Evolutionary conservation across 2,888 invertebrate species (phyloP).

Genomic region (Dolichomitus sp.): DNA sequence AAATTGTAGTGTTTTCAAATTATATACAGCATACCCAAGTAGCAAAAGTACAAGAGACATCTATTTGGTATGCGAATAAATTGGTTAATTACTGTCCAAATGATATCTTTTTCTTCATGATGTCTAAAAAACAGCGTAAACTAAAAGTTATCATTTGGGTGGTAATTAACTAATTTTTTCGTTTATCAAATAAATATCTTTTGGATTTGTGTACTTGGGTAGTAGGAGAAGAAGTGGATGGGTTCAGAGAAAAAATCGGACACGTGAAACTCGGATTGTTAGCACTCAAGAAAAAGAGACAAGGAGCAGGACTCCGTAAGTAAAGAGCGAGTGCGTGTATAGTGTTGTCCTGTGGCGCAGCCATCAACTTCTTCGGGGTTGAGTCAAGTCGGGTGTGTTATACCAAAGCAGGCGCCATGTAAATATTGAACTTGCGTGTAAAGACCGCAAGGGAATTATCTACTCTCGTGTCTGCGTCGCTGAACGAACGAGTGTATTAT

Average conservation of each 20-base stretch:
- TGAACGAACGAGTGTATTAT: constrained; percentile 25
- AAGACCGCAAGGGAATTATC: constrained; percentile 66
- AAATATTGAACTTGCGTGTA: constrained; percentile 70
- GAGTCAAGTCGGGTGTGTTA: constrained; percentile 29
- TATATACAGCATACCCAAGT: too few species aligned
- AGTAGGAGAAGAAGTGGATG: neutral
- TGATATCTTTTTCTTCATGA: too few species aligned
- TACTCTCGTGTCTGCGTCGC: constrained; percentile 50
- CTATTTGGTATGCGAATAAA: too few species aligned
- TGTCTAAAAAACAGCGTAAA: too few species aligned
- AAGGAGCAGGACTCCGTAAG: neutral
- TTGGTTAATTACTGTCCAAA: too few species aligned
- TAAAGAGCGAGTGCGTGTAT: neutral
- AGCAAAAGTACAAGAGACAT: too few species aligned
- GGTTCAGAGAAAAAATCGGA: neutral
- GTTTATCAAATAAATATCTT: too few species aligned
- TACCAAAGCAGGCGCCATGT: constrained; percentile 55
- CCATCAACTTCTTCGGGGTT: neutral
- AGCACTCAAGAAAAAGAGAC: constrained; percentile 20
- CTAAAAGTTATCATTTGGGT: too few species aligned
- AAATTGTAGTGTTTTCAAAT: too few species aligned
- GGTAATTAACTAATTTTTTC: too few species aligned
- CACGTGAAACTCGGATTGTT: neutral
- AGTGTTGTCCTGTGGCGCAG: neutral
- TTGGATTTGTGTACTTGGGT: neutral